Base-by-base conservation (phyloP, 1,140 invertebrate genomes). In the Philopotamus ludificatus region DNA sequence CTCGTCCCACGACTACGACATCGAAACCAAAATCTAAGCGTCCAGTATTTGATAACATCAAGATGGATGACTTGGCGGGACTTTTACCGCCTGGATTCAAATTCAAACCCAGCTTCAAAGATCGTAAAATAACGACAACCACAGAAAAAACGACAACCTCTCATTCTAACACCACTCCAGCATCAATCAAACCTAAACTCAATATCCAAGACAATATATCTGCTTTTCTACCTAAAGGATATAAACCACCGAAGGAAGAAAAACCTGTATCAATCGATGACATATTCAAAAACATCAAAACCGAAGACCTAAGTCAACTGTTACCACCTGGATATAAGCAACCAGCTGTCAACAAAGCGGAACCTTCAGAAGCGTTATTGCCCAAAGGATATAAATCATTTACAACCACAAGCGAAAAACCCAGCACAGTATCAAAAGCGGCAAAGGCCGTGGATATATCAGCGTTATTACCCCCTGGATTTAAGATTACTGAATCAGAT, bases 191-290 rank as follows among this genome's bases (percentile, higher is more conserved):
- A 73, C 81, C 81, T 67, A 78, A 81, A 78, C 74, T 82, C 15
- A 80, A 78, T 15, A 73, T 82, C 42, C 73, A 81, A 72, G 82
- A 86, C 70, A 83, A 87, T 70, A 78, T 86, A 58, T 83, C 80
- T 22, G 78, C 84, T 7, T 80, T 87, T 12, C 74, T 91, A 39
- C 89, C 89, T 16, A 85, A 86, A 67, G 88, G 85, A 70, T 87
- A 84, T 71, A 86, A 82, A 55, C 76, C 77, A 7, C 76, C 82
- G 44, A 80, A 81, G 68, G 77, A 78, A 70, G 78, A 79, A 61
- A 72, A 71, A 59, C 21, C 51, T 23, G 12, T 34, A 34, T 68
- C 63, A 41, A 62, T 64, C 28, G 55, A 68, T 62, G 65, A 68
- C 18, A 16, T 70, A 50, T 63, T 71, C 16, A 70, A 72, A 66